phyloP scores from a whole-genome alignment of 1,140 invertebrate genomes.

The Brachionus angularis region DNA sequence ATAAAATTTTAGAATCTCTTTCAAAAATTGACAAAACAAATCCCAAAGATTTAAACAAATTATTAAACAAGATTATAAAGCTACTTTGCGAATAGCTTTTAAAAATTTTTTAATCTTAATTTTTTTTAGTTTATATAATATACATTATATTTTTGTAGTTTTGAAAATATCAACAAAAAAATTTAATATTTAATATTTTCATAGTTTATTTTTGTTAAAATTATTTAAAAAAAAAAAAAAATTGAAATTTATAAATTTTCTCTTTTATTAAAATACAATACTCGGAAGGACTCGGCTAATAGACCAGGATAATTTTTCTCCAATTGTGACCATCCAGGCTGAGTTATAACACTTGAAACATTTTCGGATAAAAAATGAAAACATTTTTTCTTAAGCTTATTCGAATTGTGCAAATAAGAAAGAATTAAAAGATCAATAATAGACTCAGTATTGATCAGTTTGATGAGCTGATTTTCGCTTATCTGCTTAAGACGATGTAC shows the following conservation, averaged over 20 bases:
- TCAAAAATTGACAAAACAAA: no score
- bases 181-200: no score
- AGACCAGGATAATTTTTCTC: conserved; percentile 16
- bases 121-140: no score
- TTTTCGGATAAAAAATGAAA: background rate
- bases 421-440: background rate
- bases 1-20: no score
- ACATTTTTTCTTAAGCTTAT: conserved; percentile 17
- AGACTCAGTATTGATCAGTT: background rate
- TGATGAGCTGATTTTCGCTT: conserved; percentile 9
- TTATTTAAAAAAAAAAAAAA: no score
- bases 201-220: no score
- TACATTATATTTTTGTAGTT: no score
- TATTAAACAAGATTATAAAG: no score
- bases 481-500: background rate
- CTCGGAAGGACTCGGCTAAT: conserved; percentile 9
- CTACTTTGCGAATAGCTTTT: no score
- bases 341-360: conserved; percentile 1
- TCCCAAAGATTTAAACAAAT: no score
- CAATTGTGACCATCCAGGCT: conserved; percentile 10
- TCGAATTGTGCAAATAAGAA: conserved; percentile 20
- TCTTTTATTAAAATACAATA: conserved; percentile 5
- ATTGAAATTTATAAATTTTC: conserved; percentile 2
- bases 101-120: no score
- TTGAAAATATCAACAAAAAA: no score